Conservation (phyloP, 2,888 invertebrate genomes). For the Tipula helvola region DNA sequence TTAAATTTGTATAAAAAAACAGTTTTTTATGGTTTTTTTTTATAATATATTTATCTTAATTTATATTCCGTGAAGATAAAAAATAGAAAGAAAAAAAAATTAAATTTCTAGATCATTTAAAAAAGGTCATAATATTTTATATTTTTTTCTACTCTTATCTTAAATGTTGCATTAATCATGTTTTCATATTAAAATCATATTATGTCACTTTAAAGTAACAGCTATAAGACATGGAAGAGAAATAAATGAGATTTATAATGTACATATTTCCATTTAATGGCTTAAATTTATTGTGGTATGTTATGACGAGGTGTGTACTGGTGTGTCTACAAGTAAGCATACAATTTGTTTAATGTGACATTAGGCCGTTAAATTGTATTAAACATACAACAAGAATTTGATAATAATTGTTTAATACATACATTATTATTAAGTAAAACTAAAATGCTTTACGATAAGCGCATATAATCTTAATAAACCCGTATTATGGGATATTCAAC, state of each 20-base stretch:
- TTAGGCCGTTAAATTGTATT: neutral
- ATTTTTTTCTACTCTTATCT: neutral
- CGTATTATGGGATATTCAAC: too few relatives aligned
- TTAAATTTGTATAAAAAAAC: neutral
- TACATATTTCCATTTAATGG: neutral
- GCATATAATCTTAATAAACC: neutral
- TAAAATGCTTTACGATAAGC: neutral
- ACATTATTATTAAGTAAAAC: neutral
- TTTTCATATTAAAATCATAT: constrained; percentile 4
- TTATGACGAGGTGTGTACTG: neutral
- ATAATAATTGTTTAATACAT: neutral
- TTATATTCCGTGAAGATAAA: neutral
- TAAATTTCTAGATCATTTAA: neutral
- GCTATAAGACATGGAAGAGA: neutral
- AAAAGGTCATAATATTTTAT: neutral
- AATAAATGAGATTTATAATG: neutral
- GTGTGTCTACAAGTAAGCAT: neutral
- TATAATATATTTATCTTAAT: neutral
- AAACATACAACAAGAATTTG: neutral
- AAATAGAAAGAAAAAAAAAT: neutral
- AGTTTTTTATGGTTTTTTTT: neutral
- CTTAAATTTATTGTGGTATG: neutral
- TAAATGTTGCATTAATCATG: neutral
- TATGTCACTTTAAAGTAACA: neutral
- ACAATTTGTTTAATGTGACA: neutral